Conservation (phyloP, 2,797 vertebrate species). For the Xyrichtys novacula region DNA sequence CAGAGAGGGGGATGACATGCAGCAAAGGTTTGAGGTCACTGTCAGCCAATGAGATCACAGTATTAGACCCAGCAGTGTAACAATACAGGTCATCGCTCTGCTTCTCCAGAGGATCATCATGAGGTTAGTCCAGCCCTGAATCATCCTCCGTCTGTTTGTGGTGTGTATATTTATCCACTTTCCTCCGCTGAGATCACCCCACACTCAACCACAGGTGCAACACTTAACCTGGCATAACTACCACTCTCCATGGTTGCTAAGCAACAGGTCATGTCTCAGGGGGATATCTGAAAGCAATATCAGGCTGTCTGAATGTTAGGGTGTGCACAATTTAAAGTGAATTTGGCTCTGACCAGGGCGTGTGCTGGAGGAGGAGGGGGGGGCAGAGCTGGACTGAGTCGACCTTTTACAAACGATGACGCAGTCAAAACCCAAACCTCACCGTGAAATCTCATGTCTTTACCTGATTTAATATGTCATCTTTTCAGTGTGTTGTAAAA, state of each 20-base stretch:
- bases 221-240: slow-evolving; percentile 70
- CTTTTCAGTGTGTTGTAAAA: too few species aligned
- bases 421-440: too few species aligned
- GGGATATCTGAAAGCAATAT: slow-evolving; percentile 72
- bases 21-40: too few species aligned
- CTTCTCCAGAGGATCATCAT: slow-evolving; percentile 23
- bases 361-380: not conserved
- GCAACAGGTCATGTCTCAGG: slow-evolving; percentile 75
- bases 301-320: slow-evolving; percentile 60
- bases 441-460: too few species aligned
- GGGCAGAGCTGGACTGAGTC: too few species aligned
- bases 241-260: slow-evolving; percentile 73
- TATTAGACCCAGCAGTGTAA: too few species aligned
- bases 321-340: slow-evolving; percentile 68
- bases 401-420: too few species aligned
- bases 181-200: slow-evolving; percentile 46
- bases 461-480: too few species aligned
- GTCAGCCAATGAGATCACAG: too few species aligned
- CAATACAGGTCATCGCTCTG: too few species aligned
- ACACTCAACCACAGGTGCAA: slow-evolving; percentile 44
- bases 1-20: too few species aligned
- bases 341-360: slow-evolving; percentile 58
- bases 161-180: slow-evolving; percentile 62
- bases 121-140: slow-evolving; percentile 14
- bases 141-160: slow-evolving; percentile 40